Evolutionary conservation across 2,113 vertebrate species (phyloP).

Genomic region (Phalacrocorax brasilianus): DNA sequence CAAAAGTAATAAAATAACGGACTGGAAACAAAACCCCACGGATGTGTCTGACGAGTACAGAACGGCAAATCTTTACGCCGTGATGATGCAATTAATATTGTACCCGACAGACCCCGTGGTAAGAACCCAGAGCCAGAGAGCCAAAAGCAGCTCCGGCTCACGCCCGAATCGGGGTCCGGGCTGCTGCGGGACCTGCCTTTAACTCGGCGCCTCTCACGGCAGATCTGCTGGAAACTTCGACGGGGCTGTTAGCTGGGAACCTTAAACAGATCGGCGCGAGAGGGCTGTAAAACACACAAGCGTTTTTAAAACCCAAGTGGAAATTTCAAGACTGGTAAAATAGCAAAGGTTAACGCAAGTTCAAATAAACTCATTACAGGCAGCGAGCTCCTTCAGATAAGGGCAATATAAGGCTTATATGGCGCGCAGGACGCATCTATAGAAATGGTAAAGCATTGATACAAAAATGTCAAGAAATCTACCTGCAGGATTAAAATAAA

Average conservation of each 20-base stretch:
- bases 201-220: background rate
- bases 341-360: background rate
- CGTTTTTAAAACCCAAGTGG: background rate
- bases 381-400: background rate
- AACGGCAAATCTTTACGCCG: background rate
- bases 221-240: background rate
- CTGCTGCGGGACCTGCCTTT: background rate
- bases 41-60: fast-evolving
- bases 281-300: background rate
- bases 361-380: background rate
- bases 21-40: background rate
- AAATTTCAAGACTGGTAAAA: background rate
- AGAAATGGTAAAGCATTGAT: background rate
- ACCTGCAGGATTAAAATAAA: background rate
- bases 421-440: fast-evolving
- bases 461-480: background rate
- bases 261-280: background rate
- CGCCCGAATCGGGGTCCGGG: background rate
- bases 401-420: background rate
- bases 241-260: fast-evolving
- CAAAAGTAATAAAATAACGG: background rate
- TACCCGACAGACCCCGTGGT: background rate
- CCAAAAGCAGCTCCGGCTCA: background rate
- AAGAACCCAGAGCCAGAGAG: background rate
- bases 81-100: background rate